Percentiles rank a stretch among this genome's conserved stretches.
phyloP scores from a whole-genome alignment of 2,888 invertebrate genomes.

The Phyto melanocephala region DNA sequence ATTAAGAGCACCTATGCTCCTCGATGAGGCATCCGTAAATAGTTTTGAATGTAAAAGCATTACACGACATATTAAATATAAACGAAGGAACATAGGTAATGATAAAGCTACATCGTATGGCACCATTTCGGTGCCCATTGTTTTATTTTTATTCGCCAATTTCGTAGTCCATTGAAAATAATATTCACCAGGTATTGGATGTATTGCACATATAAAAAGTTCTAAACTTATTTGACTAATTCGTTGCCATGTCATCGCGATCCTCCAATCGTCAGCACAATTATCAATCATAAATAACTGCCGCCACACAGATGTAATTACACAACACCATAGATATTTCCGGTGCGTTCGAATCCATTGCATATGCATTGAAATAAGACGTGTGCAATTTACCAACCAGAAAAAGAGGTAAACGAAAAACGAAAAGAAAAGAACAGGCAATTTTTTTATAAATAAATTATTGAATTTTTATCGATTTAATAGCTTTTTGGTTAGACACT shows the following conservation, averaged over 20 bases:
- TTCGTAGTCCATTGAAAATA: slow-evolving; percentile 98
- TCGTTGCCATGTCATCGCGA: slow-evolving; percentile 99
- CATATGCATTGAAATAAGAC: too few species aligned
- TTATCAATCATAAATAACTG: slow-evolving; percentile 99
- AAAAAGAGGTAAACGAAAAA: slow-evolving; percentile 43
- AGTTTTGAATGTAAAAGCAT: slow-evolving; percentile 99
- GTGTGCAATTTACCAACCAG: background rate
- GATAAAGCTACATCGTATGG: slow-evolving; percentile 98
- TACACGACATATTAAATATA: slow-evolving; percentile 99
- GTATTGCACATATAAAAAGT: slow-evolving; percentile 96
- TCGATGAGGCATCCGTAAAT: slow-evolving; percentile 99
- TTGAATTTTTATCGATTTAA: slow-evolving; percentile 73
- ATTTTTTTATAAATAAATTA: slow-evolving; percentile 73
- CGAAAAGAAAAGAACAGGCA: slow-evolving; percentile 52
- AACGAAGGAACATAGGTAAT: slow-evolving; percentile 99
- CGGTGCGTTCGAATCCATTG: too few species aligned
- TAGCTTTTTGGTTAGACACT: slow-evolving; percentile 49
- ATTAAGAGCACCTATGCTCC: slow-evolving; percentile 98
- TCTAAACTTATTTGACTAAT: slow-evolving; percentile 95
- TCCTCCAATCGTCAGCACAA: slow-evolving; percentile 99
- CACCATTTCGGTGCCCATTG: slow-evolving; percentile 85
- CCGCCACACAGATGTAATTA: too few species aligned
- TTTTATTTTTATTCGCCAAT: slow-evolving; percentile 91
- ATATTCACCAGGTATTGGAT: slow-evolving; percentile 98
- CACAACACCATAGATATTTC: too few species aligned